Percentiles rank a stretch among this genome's conserved stretches.
These are phyloP conservation scores for Phrynocephalus vlangalii DNA, from an alignment of 2,797 vertebrate species.

Conservation along the genomic window DNA sequence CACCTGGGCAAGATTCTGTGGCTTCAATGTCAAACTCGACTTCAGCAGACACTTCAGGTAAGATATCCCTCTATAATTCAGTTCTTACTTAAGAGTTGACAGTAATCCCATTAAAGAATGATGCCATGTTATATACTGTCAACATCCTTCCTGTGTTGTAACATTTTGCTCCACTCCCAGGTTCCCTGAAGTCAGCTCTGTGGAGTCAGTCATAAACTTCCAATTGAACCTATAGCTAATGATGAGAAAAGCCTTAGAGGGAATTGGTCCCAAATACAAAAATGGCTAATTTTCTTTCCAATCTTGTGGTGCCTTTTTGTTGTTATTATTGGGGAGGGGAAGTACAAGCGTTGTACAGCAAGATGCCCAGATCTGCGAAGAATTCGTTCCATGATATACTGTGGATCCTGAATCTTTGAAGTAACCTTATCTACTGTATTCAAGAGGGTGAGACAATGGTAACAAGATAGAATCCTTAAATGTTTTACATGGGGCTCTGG, in stretches of 20 bases:
- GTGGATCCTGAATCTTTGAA: no score
- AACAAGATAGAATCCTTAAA: background rate
- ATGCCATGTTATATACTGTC: background rate
- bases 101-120: background rate
- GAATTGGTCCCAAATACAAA: background rate
- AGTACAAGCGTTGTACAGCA: no score
- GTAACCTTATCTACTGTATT: no score
- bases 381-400: no score
- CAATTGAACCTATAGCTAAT: background rate
- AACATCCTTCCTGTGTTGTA: background rate
- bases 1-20: slow-evolving; percentile 12
- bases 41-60: slow-evolving; percentile 20
- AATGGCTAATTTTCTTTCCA: background rate
- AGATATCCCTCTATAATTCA: slow-evolving; percentile 36
- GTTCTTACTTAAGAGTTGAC: slow-evolving; percentile 49
- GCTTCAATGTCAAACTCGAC: background rate
- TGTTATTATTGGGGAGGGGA: background rate
- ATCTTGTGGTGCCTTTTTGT: background rate
- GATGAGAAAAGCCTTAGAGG: background rate
- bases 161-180: background rate
- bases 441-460: no score
- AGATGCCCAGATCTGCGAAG: no score
- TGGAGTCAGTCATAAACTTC: slow-evolving; percentile 4
- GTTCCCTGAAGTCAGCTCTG: slow-evolving; percentile 20
- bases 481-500: no score